Base-by-base conservation (phyloP, 1,140 invertebrate species). In the Frieseomelitta varia region DNA sequence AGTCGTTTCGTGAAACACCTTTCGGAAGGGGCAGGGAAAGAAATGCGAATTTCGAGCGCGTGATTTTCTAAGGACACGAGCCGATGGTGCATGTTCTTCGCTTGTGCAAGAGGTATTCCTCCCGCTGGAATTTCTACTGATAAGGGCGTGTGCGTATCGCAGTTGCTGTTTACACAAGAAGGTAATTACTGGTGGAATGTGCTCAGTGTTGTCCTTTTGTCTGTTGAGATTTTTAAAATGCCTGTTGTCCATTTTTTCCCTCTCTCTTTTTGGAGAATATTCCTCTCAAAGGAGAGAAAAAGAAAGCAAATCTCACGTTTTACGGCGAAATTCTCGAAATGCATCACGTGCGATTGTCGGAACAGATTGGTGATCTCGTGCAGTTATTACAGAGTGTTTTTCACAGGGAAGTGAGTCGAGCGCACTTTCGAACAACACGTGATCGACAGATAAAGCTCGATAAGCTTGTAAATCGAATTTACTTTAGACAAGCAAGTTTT, bases 151-250 rank as follows among this genome's bases (percentile, higher is more conserved):
- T n/a, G 72, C 21, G n/a, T n/a, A 30, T 67, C 51, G 51, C 19
- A 30, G 61, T 67, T 75, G 71, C 80, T 82, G 80, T 82, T 75
- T 56, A 34, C 30, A 76, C 24, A 11, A 77, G 30, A 68, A 82
- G 80, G 80, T 82, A 82, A 82, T 77, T 82, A 77, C 8, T n/a
- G 21, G 19, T 75, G 47, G 30, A 55, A 55, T 53, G 10, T 53
- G 39, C 10, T 27, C 55, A 24, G 55, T 63, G 68, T 73, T 24
- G 8, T 63, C n/a, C 79, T 17, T 30, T 58, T 21, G 2, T 55
- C 10, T 51, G 17, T 69, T 19, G 19, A 47, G 47, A 17, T 1
- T 2, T 65, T 65, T 27, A 27, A 56, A 8, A 2, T 17, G 63
- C 6, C 11, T 24, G n/a, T 61, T 61, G 24, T 14, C 12, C 4